phyloP scores from a whole-genome alignment of 2,888 invertebrate genomes.

The Syrphus vitripennis region DNA sequence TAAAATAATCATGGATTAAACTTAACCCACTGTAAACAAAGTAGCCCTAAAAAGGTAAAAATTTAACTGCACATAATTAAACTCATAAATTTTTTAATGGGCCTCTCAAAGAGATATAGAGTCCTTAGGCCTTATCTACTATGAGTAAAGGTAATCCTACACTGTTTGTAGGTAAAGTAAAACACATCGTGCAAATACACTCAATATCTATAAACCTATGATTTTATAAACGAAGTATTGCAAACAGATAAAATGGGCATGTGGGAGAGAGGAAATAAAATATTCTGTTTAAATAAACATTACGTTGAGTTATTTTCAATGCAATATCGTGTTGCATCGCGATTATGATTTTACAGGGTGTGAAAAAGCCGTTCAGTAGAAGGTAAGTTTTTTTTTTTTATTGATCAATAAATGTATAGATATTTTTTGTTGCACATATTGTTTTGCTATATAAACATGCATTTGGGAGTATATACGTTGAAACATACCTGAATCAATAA shows the following conservation, averaged over 20 bases:
- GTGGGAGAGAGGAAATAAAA: slow-evolving; percentile 44
- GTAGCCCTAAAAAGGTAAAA: too few species aligned
- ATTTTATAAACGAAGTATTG: background rate
- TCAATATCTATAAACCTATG: background rate
- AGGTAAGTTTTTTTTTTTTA: background rate
- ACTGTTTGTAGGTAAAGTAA: too few species aligned
- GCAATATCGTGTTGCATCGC: slow-evolving; percentile 35
- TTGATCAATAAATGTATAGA: background rate
- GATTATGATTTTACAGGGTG: slow-evolving; percentile 25
- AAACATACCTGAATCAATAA: background rate
- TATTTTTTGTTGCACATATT: too few species aligned
- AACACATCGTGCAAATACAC: slow-evolving; percentile 36
- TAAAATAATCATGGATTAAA: too few species aligned
- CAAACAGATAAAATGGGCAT: background rate
- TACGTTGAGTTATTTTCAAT: slow-evolving; percentile 29
- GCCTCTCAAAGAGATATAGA: background rate
- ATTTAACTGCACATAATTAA: too few species aligned
- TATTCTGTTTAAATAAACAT: slow-evolving; percentile 14
- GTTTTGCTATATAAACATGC: too few species aligned
- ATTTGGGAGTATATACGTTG: background rate
- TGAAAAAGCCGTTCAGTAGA: background rate
- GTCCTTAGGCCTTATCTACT: background rate
- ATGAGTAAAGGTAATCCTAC: background rate
- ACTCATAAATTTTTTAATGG: too few species aligned
- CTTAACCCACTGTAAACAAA: too few species aligned